Base-by-base conservation (phyloP, 2,113 vertebrate species). In the Cyprinus carpio region DNA sequence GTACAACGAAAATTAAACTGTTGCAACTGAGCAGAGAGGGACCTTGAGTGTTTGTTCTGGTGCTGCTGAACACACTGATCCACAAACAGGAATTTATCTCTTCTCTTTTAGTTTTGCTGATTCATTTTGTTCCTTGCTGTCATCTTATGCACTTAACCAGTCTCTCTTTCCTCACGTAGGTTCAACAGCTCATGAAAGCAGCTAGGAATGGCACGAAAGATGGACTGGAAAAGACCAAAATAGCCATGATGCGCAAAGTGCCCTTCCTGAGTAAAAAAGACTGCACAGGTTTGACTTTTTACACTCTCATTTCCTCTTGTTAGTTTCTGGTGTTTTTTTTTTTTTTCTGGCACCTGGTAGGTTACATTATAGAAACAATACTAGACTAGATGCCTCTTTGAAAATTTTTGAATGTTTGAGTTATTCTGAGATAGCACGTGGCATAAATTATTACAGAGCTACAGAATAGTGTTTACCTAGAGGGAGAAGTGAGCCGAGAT, bases 121-220 rank as follows among this genome's bases (percentile, higher is more conserved):
- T 84, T 64, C 76, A 23, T 72, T 84, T 64, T 76, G 71, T 46
- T 76, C 37, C 71, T 20, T 56, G 65, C 56, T 46, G 62, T 60
- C 51, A 16, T n/a, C 51, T 74, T 80, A 46, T 87, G 12, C 27
- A 34, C 9, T 77, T 18, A 58, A 9, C 37, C 29, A 12, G 27
- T 46, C 58, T 65, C 72, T 25, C 49, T 49, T 67, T 49, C 74
- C 71, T 74, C 46, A 81, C 37, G 3, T 90, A 97, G 96, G 95
- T 97, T 93, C 96, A 96, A 0, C 95, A 96, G 91, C 90, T 97
- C 87, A 97, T 97, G 96, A 96, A 95, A 87, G 96, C 96, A 0
- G 96, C 96, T 81, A 94, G 93, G 87, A 96, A 95, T 0, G 96
- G 96, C 84, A 97, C 96, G n/a, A 96, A 95, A 90, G 96, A 96